Conservation (phyloP, 2,888 invertebrate species). For the Eupithecia abbreviata region DNA sequence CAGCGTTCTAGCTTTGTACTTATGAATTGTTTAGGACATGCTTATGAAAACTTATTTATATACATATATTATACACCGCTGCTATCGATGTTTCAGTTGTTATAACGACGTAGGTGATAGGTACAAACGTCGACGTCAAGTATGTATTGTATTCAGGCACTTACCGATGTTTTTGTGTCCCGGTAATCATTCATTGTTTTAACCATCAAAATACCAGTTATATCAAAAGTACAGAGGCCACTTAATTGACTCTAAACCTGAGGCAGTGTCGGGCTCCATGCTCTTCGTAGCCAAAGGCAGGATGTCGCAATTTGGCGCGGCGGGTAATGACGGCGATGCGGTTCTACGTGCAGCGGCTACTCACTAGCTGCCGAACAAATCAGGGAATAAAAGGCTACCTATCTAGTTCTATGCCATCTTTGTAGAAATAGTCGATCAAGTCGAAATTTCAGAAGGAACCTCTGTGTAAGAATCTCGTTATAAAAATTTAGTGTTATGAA, state of each 20-base stretch:
- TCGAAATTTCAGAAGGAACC: neutral
- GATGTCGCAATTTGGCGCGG: conserved; percentile 77
- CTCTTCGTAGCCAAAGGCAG: conserved; percentile 45
- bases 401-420: conserved; percentile 2
- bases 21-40: neutral
- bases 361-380: conserved; percentile 44
- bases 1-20: neutral
- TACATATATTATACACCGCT: neutral
- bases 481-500: neutral
- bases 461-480: neutral
- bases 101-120: neutral
- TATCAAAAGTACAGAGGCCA: conserved; percentile 9
- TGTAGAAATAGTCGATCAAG: neutral
- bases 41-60: neutral
- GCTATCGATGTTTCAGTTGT: neutral
- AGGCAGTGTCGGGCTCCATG: conserved; percentile 22
- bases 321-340: conserved; percentile 67
- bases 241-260: conserved; percentile 35
- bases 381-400: conserved; percentile 20
- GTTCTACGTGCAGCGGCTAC: conserved; percentile 69
- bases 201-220: neutral
- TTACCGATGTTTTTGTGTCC: neutral
- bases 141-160: neutral
- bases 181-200: neutral
- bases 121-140: neutral